Base-by-base conservation (phyloP, 2,797 vertebrate species). In the Tenualosa ilisha region DNA sequence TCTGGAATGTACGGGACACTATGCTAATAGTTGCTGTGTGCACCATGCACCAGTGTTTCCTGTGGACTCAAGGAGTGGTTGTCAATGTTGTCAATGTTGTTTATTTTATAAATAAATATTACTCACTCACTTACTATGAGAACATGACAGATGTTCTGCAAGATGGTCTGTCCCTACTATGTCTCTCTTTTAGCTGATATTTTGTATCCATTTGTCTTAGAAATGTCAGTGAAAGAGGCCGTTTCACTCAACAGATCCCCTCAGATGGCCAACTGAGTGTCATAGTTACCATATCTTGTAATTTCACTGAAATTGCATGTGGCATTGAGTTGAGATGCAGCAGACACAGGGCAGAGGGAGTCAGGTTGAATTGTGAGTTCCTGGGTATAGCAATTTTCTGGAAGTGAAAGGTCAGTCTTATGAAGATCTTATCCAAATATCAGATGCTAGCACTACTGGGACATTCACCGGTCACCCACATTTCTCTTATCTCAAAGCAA, bases 341-440 rank as follows among this genome's bases (percentile, higher is more conserved):
- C 56, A 50, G 81, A 26, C 53, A 81, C 65, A 59, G 68, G 61
- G 56, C 81, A 65, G 24, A 68, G 43, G 86, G 65, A 63, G 54
- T 84, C 83, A 53, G 56, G 68, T 84, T 83, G 75, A 82, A 86
- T 83, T 88, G 26, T 81, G 37, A 87, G 50, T 86, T 54, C 85
- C 81, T 82, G 65, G 84, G 65, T 79, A 86, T 84, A 22, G 81
- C 82, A 89, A 90, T 89, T 87, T 89, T 43, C 86, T 83, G 46
- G 1, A 51, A 82, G 82, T 56, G 81, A 89, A 86, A 91, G 90
- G 88, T 91, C 88, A 85, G 56, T 86, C 81, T 83, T 31, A 83
- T 79, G 54, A 83, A 86, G 84, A 88, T 85, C 82, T 84, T 59
- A 85, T 85, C 85, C 85, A 88, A 86, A 85, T 84, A 86, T 50